A percentile compares a stretch with the other conserved stretches of the same genome.
phyloP scores from a whole-genome alignment of 2,113 vertebrate genomes.

The Corythoichthys intestinalis region DNA sequence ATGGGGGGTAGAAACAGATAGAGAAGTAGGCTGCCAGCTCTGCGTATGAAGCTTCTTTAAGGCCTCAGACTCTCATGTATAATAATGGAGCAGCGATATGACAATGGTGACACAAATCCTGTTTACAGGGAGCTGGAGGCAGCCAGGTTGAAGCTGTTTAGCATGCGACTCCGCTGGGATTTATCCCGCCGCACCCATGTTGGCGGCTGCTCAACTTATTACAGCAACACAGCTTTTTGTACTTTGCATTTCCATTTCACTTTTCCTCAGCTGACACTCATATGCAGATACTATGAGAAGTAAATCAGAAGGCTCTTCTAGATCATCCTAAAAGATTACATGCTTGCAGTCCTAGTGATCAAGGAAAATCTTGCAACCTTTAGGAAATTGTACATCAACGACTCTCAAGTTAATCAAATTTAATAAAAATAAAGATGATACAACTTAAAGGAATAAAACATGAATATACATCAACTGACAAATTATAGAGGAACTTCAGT shows the following conservation, averaged over 20 bases:
- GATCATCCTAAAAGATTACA: constrained; percentile 16
- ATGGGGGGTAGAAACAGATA: constrained; percentile 20
- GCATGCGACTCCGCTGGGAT: constrained; percentile 61
- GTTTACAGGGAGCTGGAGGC: constrained; percentile 68
- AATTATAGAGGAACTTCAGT: not conserved
- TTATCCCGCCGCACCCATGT: constrained; percentile 64
- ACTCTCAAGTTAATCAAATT: not conserved
- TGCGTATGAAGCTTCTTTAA: constrained; percentile 69
- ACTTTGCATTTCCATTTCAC: constrained; percentile 44
- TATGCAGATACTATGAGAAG: constrained; percentile 34
- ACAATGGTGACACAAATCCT: constrained; percentile 75
- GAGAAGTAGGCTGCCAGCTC: constrained; percentile 40
- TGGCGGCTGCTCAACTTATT: constrained; percentile 56
- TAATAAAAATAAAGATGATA: not conserved
- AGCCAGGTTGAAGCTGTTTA: constrained; percentile 66
- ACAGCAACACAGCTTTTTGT: constrained; percentile 48
- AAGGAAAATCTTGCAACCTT: constrained; percentile 10
- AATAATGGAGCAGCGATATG: constrained; percentile 72
- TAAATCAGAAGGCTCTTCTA: constrained; percentile 10
- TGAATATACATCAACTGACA: not conserved
- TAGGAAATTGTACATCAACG: not conserved
- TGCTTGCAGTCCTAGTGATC: not conserved
- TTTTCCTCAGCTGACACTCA: constrained; percentile 14
- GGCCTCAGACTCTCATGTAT: constrained; percentile 72
- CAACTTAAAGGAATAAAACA: not conserved